phyloP scores from a whole-genome alignment of 2,113 vertebrate species.

The Strigops habroptila region DNA sequence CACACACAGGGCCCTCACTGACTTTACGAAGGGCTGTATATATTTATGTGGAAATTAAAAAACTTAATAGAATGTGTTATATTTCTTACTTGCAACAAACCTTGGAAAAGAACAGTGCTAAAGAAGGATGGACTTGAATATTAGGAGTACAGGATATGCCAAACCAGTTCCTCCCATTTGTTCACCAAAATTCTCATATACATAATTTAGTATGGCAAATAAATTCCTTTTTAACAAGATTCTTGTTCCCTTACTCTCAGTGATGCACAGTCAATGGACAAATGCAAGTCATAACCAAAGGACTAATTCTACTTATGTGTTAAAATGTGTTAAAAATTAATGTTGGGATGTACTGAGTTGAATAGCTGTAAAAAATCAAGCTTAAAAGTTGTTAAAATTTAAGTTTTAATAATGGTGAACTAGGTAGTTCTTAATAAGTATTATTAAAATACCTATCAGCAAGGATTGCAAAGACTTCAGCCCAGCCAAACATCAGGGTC shows the following conservation, averaged over 20 bases:
- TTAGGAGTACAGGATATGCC: not conserved
- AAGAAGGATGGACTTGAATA: not conserved
- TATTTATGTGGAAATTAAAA: not conserved
- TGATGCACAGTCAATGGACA: not conserved
- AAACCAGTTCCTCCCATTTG: not conserved
- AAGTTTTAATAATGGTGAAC: not conserved
- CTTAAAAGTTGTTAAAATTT: not conserved
- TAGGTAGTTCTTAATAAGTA: not conserved
- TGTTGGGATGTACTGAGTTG: not conserved
- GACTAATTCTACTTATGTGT: not conserved
- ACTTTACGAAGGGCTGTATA: not conserved
- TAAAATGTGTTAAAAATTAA: not conserved
- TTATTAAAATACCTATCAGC: not conserved
- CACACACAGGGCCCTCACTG: not conserved
- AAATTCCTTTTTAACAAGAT: not conserved
- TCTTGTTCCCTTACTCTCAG: not conserved
- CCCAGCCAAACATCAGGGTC: not conserved
- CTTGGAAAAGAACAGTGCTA: not conserved
- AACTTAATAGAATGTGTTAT: not conserved
- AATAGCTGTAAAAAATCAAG: not conserved
- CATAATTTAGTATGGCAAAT: not conserved
- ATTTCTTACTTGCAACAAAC: not conserved
- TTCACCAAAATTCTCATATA: not conserved
- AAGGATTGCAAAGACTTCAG: not conserved
- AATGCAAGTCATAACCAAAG: not conserved